Evolutionary conservation across 2,888 invertebrate species (phyloP), one percentile per base, ranked within the genome.

Genomic region (Tenthredo notha): DNA sequence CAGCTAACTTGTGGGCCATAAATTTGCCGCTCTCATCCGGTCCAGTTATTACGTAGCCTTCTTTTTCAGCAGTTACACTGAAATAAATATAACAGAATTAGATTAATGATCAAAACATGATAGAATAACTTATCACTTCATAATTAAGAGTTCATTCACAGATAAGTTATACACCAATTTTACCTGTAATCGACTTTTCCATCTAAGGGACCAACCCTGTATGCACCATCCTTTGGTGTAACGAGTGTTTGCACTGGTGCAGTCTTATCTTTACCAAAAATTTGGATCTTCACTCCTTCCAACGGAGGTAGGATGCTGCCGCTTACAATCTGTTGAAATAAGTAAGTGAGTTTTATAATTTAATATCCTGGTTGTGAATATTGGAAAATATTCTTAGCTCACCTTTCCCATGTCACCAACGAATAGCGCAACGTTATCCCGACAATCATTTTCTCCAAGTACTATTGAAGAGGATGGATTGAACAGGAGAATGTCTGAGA

Each of bases 1-100:
- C 98, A 1, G 98, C 98, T 84, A 99, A 94, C 93, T 98, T 98
- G 92, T 97, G 97, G 0, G 98, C 98, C 43, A 94, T 94, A 89
- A 99, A 98, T 86, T 96, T 94, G 0, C 97, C 97, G 47, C 94
- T 92, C 9, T 94, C 94, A 90, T 96, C 96, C 6, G 96, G 96
- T 10, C 95, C 96, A 2, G 96, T 95, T 90, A 99, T 95, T 78
- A 98, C 96, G 92, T 98, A 99, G 0, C 98, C 98, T 87, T 98
- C 97, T 93, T 98, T 98, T 89, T 96, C 96, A 0, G 98, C 99
- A 0, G 93, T 93, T 2, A 99, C 95, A 77, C 94, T 94, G 86
- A 84, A 88, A 88, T 58, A 74, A 10, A 74, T 77, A 29, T 29
- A 9, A 84, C 58, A 80, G 47, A 37, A 25, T 85, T 54, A 4